phyloP scores from a whole-genome alignment of 2,797 vertebrate genomes.

The Limnodromus scolopaceus region DNA sequence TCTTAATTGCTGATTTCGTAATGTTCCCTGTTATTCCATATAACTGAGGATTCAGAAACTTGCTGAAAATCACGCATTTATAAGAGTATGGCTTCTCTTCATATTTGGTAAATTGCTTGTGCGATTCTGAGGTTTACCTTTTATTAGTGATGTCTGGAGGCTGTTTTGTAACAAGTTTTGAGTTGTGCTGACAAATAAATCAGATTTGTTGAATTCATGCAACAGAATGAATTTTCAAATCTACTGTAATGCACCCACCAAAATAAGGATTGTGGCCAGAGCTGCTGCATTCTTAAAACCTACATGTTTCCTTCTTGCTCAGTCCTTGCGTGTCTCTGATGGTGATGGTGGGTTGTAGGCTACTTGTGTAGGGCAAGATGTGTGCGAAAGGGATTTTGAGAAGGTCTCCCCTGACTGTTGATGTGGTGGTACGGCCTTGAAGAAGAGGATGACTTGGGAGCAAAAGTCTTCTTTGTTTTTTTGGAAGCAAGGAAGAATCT shows the following conservation, averaged over 20 bases:
- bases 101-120: neutral
- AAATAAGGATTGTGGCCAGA: neutral
- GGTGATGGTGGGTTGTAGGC: neutral
- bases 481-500: neutral
- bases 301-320: neutral
- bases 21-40: neutral
- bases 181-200: neutral
- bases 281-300: neutral
- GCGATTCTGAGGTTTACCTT: neutral
- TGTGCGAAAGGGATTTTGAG: neutral
- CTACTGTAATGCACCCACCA: neutral
- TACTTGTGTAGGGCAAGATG: neutral
- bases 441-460: neutral
- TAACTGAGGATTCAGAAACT: neutral
- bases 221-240: neutral
- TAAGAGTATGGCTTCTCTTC: neutral
- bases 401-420: neutral
- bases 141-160: neutral
- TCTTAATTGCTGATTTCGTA: neutral
- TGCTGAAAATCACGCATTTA: neutral
- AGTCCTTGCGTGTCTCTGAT: neutral
- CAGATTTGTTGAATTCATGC: neutral
- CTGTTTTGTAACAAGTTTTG: neutral
- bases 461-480: fast-evolving
- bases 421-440: neutral